Evolutionary conservation across 2,113 vertebrate species (phyloP).

Genomic region (Nothoprocta perdicaria): DNA sequence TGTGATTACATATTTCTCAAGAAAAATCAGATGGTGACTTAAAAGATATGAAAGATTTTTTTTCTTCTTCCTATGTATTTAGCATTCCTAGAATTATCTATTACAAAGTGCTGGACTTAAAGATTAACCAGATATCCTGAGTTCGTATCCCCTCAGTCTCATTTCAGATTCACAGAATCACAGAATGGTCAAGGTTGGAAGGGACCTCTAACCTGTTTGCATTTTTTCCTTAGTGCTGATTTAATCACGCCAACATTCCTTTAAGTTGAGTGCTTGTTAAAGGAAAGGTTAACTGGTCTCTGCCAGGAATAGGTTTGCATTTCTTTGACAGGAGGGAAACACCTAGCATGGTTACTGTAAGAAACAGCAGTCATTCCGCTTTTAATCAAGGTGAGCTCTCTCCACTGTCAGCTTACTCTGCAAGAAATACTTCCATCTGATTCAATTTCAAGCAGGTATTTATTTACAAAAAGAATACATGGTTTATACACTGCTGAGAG

Average conservation of each 20-base stretch:
- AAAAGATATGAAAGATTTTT: neutral
- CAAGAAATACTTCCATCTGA: neutral
- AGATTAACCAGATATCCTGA: neutral
- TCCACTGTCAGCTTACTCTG: neutral
- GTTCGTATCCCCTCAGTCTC: neutral
- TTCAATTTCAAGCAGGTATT: neutral
- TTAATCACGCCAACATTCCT: neutral
- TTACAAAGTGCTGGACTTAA: neutral
- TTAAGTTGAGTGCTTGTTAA: neutral
- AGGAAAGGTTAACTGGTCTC: neutral
- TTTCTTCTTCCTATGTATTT: neutral
- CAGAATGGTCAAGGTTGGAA: too few species aligned
- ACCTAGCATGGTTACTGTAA: neutral
- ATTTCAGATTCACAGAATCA: neutral
- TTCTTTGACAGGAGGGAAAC: neutral
- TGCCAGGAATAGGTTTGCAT: neutral
- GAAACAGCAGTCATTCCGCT: neutral
- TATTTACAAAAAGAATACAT: neutral
- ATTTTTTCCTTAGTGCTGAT: neutral
- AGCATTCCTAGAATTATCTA: too few species aligned
- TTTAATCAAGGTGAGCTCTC: neutral
- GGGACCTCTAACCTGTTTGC: neutral
- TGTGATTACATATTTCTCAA: neutral
- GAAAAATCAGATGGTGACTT: neutral
- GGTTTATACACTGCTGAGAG: neutral